Evolutionary conservation across 2,797 vertebrate genomes (phyloP).

Genomic region (Parauchenoglanis punctatus): DNA sequence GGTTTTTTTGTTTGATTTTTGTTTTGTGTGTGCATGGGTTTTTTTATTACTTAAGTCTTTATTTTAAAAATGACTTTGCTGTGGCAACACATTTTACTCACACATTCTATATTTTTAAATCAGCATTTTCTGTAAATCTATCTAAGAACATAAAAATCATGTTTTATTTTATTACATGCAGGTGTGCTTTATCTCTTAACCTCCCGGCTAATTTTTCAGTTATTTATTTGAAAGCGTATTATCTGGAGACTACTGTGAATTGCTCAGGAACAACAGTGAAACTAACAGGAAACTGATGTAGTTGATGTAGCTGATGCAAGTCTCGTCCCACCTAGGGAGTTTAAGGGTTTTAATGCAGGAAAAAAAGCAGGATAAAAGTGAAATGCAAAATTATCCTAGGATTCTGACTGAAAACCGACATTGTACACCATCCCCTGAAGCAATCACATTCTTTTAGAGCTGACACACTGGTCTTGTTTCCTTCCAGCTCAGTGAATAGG

Average conservation of each 20-base stretch:
- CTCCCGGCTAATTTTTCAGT: neutral
- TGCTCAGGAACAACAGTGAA: neutral
- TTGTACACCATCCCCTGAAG: conserved; percentile 27
- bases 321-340: neutral
- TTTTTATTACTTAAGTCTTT: neutral
- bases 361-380: neutral
- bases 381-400: conserved; percentile 7
- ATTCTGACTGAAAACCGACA: conserved; percentile 21
- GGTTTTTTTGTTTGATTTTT: neutral
- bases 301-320: neutral
- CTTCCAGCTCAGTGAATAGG: conserved; percentile 55
- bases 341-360: neutral
- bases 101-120: neutral
- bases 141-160: neutral
- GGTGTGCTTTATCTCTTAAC: neutral
- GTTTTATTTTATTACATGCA: neutral
- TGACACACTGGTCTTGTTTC: conserved; percentile 56
- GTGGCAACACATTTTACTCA: neutral
- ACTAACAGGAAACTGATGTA: conserved; percentile 3
- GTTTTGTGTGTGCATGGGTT: neutral
- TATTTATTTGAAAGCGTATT: neutral
- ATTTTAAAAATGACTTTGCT: neutral
- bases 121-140: neutral
- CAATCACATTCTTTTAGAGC: conserved; percentile 24
- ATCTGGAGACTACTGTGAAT: neutral